These are phyloP conservation scores for Ginglymostoma cirratum DNA, from an alignment of 2,113 vertebrate species.

Conservation along the genomic window DNA sequence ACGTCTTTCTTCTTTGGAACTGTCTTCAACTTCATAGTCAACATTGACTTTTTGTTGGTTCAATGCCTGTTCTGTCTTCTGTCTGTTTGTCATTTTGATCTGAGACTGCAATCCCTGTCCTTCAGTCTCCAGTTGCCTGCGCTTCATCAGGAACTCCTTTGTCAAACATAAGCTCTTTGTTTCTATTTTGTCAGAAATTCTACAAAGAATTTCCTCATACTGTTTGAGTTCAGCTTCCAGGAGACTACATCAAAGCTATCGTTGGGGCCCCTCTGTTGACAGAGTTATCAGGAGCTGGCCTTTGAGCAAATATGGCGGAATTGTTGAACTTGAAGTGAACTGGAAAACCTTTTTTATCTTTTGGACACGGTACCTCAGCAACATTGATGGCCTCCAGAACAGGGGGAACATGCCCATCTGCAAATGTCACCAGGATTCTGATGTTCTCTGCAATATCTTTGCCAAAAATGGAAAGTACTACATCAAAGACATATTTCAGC, in stretches of 20 bases:
- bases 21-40: too few relatives aligned
- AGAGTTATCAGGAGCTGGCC: neutral
- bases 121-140: conserved; percentile 18
- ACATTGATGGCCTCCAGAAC: conserved; percentile 40
- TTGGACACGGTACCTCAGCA: conserved; percentile 38
- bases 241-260: conserved; percentile 34
- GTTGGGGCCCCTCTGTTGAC: neutral
- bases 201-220: conserved; percentile 41
- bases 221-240: conserved; percentile 40
- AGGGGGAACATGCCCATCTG: conserved; percentile 41
- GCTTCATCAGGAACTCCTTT: conserved; percentile 36
- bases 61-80: too few relatives aligned
- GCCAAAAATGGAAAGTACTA: conserved; percentile 43
- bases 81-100: too few relatives aligned
- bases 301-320: conserved; percentile 1
- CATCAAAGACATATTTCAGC: conserved; percentile 46
- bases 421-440: conserved; percentile 48
- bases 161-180: conserved; percentile 36
- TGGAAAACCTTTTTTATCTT: neutral
- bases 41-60: too few relatives aligned
- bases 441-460: conserved; percentile 49
- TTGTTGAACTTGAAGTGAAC: conserved; percentile 44
- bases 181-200: neutral
- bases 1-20: too few relatives aligned
- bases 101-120: too few relatives aligned